phyloP scores from a whole-genome alignment of 2,797 vertebrate species.

The Odontamblyopus rebecca region DNA sequence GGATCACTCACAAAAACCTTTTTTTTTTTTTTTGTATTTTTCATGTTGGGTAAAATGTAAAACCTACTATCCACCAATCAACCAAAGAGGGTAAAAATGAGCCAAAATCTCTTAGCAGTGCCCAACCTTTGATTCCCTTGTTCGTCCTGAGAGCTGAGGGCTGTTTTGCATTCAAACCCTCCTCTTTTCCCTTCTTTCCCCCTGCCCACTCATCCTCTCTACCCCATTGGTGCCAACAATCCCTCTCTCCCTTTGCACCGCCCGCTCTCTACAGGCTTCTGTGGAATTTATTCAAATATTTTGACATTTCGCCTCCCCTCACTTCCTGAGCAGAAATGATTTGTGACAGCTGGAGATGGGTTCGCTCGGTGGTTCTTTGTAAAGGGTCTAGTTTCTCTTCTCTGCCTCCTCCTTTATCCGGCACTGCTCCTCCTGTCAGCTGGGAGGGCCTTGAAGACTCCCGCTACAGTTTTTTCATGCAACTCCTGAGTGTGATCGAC shows the following conservation, averaged over 20 bases:
- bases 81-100: conserved; percentile 39
- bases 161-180: conserved; percentile 61
- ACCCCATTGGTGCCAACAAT: conserved; percentile 71
- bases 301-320: conserved; percentile 99
- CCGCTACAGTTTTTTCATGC: conserved; percentile 35
- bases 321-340: conserved; percentile 99
- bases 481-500: conserved; percentile 60
- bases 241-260: conserved; percentile 54
- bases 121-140: conserved; percentile 56
- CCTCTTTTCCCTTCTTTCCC: conserved; percentile 36
- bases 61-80: not conserved
- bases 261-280: conserved; percentile 77
- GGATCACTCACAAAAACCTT: not conserved
- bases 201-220: conserved; percentile 62
- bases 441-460: conserved; percentile 54
- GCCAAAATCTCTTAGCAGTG: conserved; percentile 36
- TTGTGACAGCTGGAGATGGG: conserved; percentile 96
- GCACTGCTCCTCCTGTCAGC: conserved; percentile 65
- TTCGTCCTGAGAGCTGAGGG: conserved; percentile 51
- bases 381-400: conserved; percentile 69
- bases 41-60: not conserved
- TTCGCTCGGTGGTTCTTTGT: conserved; percentile 66
- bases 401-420: conserved; percentile 49
- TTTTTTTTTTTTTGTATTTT: too few relatives aligned
- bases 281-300: conserved; percentile 99